Base-by-base conservation (phyloP, 1,140 invertebrate species). In the Microplitis mediator region DNA sequence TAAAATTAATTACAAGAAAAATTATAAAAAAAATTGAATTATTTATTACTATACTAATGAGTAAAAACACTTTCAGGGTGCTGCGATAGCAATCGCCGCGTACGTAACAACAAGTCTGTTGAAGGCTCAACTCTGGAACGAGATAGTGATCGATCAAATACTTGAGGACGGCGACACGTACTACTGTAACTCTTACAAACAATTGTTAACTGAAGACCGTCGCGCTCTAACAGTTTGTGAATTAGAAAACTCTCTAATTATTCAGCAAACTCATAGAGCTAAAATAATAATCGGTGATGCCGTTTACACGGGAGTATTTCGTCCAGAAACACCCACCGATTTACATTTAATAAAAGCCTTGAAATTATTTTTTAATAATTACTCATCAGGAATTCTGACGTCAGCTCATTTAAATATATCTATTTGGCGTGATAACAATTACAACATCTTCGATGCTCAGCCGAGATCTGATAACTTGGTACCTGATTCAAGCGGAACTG, bases 131-230 rank as follows among this genome's bases (percentile, higher is more conserved):
- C 80, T 71, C 9, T 87, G 86, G 86, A 82, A 80, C 54, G 80
- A 83, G 67, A 36, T 68, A 32, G 64, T 81, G 4, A 84, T 87
- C 8, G 83, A 87, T 77, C 83, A 84, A 68, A 78, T 87, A 0
- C 45, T 87, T 9, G 80, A 81, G 23, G 86, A 87, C 54, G 86
- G 85, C 4, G 81, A 87, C 31, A 79, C 63, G 1, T 86, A 83
- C 61, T 87, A 81, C 23, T 79, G 72, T 2, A 76, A 84, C 3
- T 87, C 86, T 0, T 86, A 83, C 63, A 58, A 79, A 36, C 58
- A 74, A 4, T 78, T 82, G 9, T 61, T 73, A n/a, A 81, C 74
- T 1, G 68, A 76, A 4, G 80, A 85, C 69, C 76, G 82, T 0
- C 72, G 78, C 4, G 70, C 68, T 2, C 39, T 80, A 4, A 79